These are phyloP conservation scores for Elysia crispata DNA, from an alignment of 2,888 invertebrate species.

Conservation along the genomic window DNA sequence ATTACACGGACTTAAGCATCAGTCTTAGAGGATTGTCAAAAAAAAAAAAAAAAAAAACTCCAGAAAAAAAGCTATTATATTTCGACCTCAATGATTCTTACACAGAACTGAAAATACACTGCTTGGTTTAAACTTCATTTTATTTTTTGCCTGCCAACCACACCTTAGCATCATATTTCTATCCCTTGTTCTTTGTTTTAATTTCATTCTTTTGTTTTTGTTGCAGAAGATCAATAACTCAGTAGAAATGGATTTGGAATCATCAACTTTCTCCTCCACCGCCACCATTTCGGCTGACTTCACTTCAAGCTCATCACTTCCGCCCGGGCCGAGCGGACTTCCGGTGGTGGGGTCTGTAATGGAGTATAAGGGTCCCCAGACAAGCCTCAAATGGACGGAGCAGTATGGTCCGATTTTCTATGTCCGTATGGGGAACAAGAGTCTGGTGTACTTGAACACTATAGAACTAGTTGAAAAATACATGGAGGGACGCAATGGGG, in stretches of 20 bases:
- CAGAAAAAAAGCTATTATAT: no score
- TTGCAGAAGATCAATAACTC: not conserved
- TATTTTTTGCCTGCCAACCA: not conserved
- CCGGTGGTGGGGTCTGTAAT: constrained; percentile 49
- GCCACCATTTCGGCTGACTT: not conserved
- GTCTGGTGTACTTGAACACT: constrained; percentile 53
- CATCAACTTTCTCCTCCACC: not conserved
- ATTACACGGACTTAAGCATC: no score
- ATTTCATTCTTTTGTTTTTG: not conserved
- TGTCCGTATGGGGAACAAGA: constrained; percentile 50
- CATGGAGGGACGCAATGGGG: constrained; percentile 47
- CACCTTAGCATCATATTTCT: not conserved
- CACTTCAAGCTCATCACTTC: constrained; percentile 4
- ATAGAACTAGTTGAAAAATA: constrained; percentile 51
- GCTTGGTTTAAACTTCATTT: no score
- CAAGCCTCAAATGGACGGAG: constrained; percentile 52
- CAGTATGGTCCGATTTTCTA: constrained; percentile 51
- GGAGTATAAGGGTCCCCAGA: constrained; percentile 53
- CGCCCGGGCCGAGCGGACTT: constrained; percentile 48
- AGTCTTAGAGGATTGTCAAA: no score
- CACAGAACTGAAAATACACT: no score
- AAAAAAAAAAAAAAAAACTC: no score
- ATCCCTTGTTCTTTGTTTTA: not conserved
- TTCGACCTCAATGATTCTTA: no score
- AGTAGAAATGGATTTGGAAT: not conserved